Evolutionary conservation across 2,113 vertebrate genomes (phyloP), one percentile per base, ranked within the genome.

Genomic region (Misgurnus anguillicaudatus): DNA sequence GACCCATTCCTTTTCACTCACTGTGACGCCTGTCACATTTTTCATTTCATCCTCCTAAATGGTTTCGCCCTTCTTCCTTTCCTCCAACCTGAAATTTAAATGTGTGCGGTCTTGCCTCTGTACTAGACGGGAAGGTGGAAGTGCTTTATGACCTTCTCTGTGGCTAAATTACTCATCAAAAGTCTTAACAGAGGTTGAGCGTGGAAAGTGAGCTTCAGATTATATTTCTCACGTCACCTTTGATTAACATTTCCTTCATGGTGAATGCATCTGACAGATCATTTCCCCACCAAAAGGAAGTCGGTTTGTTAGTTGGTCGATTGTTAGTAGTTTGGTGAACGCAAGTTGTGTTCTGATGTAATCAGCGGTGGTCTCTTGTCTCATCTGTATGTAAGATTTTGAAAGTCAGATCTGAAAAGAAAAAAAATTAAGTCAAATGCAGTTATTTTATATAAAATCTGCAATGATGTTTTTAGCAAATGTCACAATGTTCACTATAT

Each of bases 21-120:
- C 41, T 38, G 5, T 79, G 68, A 75, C 64, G 65, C 58, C 64
- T 77, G 57, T 77, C 72, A 19, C 66, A 39, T 53, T 63, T 42
- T 60, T 51, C 58, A 71, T 48, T 31, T 73, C 51, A 48, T 9
- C 42, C 47, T 78, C 65, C 24, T 69, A 68, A 67, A 68, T 64
- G 73, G 14, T 62, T 48, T 69, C 4, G 11, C 51, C 24, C 48
- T 65, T 36, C 63, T 64, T 57, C 63, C 66, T 47, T 57, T 14
- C 21, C 53, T 69, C 24, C 73, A 75, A 51, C 16, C 24, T 1
- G 9, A 51, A 38, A 63, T 64, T 36, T 62, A 63, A 75, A 75
- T 75, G 77, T 36, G 63, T 14, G 55, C 66, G 36, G 36, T 64
- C 62, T 67, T 63, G 62, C 53, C 11, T 67, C 45, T 39, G 16